A percentile compares a stretch with the other conserved stretches of the same genome.
Conservation (phyloP, 2,113 vertebrate genomes). For the Edolisoma coerulescens region DNA sequence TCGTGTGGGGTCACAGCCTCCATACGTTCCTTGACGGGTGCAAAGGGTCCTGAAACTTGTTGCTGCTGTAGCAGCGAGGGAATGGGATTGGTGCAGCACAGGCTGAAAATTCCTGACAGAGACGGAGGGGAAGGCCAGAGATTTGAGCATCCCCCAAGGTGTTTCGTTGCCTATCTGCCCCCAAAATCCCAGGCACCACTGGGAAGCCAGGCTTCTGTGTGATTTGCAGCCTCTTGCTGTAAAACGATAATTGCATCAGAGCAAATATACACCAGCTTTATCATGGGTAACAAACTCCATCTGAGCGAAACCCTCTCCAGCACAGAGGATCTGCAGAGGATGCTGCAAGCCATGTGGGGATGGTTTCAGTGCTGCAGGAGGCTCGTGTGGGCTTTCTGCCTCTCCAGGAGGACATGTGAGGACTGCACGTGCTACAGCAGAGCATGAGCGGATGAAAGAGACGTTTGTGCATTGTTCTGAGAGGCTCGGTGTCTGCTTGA, state of each 20-base stretch:
- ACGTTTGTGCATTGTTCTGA: rapidly evolving
- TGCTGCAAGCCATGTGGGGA: background rate
- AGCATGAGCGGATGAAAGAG: background rate
- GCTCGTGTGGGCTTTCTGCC: background rate
- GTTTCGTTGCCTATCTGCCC: background rate
- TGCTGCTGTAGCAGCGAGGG: slow-evolving; percentile 3
- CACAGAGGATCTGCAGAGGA: background rate
- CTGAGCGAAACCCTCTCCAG: background rate
- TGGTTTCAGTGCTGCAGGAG: background rate
- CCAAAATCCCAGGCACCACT: background rate
- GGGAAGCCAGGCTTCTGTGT: background rate
- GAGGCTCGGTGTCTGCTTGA: background rate
- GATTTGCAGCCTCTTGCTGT: slow-evolving; percentile 7
- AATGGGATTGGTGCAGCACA: background rate
- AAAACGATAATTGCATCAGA: background rate
- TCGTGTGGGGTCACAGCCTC: slow-evolving; percentile 38
- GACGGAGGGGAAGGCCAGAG: background rate
- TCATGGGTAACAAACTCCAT: background rate
- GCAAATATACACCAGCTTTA: background rate
- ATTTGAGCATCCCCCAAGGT: background rate
- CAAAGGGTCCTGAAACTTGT: slow-evolving; percentile 51
- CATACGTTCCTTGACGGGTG: slow-evolving; percentile 55
- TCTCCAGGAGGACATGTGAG: background rate
- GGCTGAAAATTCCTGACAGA: slow-evolving; percentile 12
- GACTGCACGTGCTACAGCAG: background rate